A percentile compares a stretch with the other conserved stretches of the same genome.
phyloP scores from a whole-genome alignment of 2,113 vertebrate species.

The Chionis minor region DNA sequence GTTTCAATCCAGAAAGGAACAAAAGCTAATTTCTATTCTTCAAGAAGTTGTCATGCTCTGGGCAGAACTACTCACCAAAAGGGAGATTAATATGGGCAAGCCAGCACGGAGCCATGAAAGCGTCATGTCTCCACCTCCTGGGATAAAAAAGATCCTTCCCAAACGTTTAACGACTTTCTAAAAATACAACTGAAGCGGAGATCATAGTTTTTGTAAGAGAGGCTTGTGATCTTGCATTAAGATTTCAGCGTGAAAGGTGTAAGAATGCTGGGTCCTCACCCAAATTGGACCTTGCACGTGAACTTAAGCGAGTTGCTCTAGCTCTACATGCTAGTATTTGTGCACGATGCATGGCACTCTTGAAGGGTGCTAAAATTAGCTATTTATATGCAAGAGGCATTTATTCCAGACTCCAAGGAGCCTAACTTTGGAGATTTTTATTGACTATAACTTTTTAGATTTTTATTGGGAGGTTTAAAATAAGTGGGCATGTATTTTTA shows the following conservation, averaged over 20 bases:
- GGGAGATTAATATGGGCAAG: not conserved
- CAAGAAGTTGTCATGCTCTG: not conserved
- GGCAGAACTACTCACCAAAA: not conserved
- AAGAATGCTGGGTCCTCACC: not conserved
- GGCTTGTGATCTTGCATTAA: not conserved
- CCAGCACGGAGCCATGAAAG: not conserved
- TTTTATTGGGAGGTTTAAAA: not conserved
- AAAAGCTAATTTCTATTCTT: not conserved
- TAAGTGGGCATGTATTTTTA: not conserved
- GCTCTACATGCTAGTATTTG: not conserved
- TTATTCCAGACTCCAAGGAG: not conserved
- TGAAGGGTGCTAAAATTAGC: not conserved
- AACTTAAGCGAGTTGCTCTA: not conserved
- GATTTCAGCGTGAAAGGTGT: not conserved
- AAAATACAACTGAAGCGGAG: not conserved
- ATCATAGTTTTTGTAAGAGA: not conserved
- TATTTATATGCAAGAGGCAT: not conserved
- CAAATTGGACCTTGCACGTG: not conserved
- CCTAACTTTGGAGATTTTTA: not conserved
- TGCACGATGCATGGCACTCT: not conserved
- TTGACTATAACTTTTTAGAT: not conserved
- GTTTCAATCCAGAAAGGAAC: not conserved
- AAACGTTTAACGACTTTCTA: not conserved
- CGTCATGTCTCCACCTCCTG: fast-evolving
- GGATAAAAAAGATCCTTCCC: not conserved